Base-by-base conservation (phyloP, 2,888 invertebrate genomes). In the Apoda limacodes region DNA sequence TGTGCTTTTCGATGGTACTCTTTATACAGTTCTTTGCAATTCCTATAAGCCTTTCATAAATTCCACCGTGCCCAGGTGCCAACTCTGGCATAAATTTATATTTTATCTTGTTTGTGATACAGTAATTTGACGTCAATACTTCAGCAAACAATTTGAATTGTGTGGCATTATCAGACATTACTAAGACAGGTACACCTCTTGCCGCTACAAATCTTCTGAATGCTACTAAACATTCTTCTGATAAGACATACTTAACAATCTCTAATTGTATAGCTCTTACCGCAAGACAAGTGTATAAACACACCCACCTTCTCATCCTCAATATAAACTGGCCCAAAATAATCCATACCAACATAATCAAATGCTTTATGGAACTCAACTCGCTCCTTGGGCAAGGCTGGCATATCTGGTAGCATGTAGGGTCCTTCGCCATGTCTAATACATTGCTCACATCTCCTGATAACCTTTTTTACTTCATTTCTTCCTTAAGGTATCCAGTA, bases 41-140 rank as follows among this genome's bases (percentile, higher is more conserved):
- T 6, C 28, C 37, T 19, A 35, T 21, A 5, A 37, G 17, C 2
- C 40, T 13, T 19, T 40, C 40, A 20, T 40, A 40, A 24, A 31
- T 31, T 4, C 40, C 40, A 3, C 40, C 39, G 22, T 26, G 31
- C 36, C 34, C 36, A 10, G 36, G 39, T 11, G 36, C 36, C 15
- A 39, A 21, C 25, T 39, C 27, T 9, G 35, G 35, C 11, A 35
- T 35, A 15, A 39, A 35, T 21, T 15, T 28, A 30, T 30, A 32
- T 19, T 14, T 9, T 10, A 34, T 26, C 9, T 28, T 26, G 14
- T 37, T 31, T n/a, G 24, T 13, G 9, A 29, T 29, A 11, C 37
- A 37, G 11, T 34, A 37, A 9, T 3, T 3, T 4, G 5, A 3
- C 1, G 11, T 17, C n/a, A 30, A 13, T 5, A 30, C 20, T 5